These are phyloP conservation scores for Tenebrio molitor DNA, from an alignment of 1,140 invertebrate genomes.

Conservation along the genomic window DNA sequence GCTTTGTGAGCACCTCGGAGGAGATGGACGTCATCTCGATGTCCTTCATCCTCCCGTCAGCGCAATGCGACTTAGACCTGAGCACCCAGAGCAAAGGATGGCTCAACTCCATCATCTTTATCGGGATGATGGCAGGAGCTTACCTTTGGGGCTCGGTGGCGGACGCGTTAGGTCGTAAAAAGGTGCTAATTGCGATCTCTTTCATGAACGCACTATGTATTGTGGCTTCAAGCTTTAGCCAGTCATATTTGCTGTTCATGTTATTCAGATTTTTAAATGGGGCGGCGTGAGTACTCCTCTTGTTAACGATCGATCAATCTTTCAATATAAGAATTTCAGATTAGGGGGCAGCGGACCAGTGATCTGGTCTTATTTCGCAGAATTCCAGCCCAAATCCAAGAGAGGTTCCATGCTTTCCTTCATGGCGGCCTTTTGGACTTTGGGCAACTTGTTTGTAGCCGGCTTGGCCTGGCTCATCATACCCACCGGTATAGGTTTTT, in stretches of 20 bases:
- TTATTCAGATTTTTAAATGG: slow-evolving; percentile 91
- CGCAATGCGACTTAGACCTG: slow-evolving; percentile 91
- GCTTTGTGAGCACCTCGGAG: slow-evolving; percentile 94
- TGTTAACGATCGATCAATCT: background rate
- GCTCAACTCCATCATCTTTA: slow-evolving; percentile 88
- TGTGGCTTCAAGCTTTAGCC: slow-evolving; percentile 88
- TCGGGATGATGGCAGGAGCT: slow-evolving; percentile 94
- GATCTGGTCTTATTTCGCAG: slow-evolving; percentile 95
- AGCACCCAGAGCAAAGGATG: slow-evolving; percentile 89
- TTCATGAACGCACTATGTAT: slow-evolving; percentile 92
- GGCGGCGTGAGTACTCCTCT: slow-evolving; percentile 85
- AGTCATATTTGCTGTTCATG: slow-evolving; percentile 89
- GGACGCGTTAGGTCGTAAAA: slow-evolving; percentile 86
- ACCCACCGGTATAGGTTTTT: slow-evolving; percentile 78
- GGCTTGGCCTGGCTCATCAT: slow-evolving; percentile 91
- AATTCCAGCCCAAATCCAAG: slow-evolving; percentile 92
- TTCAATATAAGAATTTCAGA: slow-evolving; percentile 69
- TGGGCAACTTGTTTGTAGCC: slow-evolving; percentile 90
- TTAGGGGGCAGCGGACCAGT: slow-evolving; percentile 94
- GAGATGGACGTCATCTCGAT: slow-evolving; percentile 96
- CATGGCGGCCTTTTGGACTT: slow-evolving; percentile 94
- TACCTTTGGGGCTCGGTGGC: slow-evolving; percentile 93
- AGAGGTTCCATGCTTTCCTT: slow-evolving; percentile 92
- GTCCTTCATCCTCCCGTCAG: slow-evolving; percentile 93
- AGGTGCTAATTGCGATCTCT: slow-evolving; percentile 88